Evolutionary conservation across 2,113 vertebrate genomes (phyloP), one percentile per base, ranked within the genome.

Genomic region (Neodontobutis hainanensis): DNA sequence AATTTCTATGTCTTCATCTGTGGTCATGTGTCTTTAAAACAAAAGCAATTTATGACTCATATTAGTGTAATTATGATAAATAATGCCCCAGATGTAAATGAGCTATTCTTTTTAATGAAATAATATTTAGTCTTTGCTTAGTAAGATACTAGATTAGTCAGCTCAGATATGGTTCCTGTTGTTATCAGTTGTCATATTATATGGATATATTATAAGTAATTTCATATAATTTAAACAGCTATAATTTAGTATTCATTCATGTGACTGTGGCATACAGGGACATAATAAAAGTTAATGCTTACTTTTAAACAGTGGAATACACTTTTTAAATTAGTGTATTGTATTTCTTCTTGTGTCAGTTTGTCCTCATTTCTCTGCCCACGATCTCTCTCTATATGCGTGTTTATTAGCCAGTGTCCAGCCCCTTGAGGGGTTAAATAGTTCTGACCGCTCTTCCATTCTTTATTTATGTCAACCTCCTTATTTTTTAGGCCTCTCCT

Each of bases 351-450:
- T 35, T 16, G 43, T 59, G 16, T 42, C 8, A 35, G 38, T 8
- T 57, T 32, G 59, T 72, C 45, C 35, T 2, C 8, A n/a, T 42
- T 46, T 43, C 19, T 10, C n/a, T 50, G 15, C 27, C 36, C 51
- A 38, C 48, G 14, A 50, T 65, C 43, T 36, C 5, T 11, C 55
- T 2, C n/a, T 32, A 19, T 65, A 47, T 66, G 10, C 14, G 15
- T 66, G 57, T 65, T 74, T 83, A 70, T 85, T 68, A 74, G 75
- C 75, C 73, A 77, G 19, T 57, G 16, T 67, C 44, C 16, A 11
- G 32, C 49, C 61, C 69, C 71, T 59, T 32, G 2, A n/a, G 38
- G 55, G 81, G 68, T 83, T 52, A 79, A 35, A 70, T 73, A 49
- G 68, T 59, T 75, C 48, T 78, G 38, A 53, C 50, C 75, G 16